Conservation (phyloP, 2,113 vertebrate species). For the Coreoperca whiteheadi region DNA sequence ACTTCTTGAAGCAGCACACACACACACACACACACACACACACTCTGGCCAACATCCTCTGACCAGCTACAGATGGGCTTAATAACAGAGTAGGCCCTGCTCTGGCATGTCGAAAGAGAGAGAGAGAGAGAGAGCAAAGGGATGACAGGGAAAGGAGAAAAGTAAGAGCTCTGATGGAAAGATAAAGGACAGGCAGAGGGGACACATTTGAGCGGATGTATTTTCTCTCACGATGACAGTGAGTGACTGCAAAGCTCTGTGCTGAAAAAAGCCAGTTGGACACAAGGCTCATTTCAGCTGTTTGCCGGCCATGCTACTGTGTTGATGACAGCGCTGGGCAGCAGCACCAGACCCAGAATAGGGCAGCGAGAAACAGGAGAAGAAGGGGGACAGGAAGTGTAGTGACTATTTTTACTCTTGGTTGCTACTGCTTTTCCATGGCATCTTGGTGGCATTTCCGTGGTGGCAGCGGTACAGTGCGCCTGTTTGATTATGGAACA, state of each 20-base stretch:
- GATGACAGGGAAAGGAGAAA: conserved; percentile 8
- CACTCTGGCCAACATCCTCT: conserved; percentile 1
- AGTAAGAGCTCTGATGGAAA: conserved; percentile 4
- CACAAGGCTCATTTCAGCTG: conserved; percentile 40
- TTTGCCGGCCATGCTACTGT: conserved; percentile 28
- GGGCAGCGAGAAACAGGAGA: conserved; percentile 47
- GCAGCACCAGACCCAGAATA: conserved; percentile 48
- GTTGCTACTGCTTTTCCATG: conserved; percentile 64
- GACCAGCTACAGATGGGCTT: conserved; percentile 52
- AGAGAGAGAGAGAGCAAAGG: conserved; percentile 32
- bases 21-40: conserved; percentile 9
- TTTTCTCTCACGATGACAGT: conserved; percentile 15
- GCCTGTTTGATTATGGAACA: conserved; percentile 49
- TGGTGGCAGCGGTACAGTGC: conserved; percentile 38
- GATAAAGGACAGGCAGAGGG: conserved; percentile 2
- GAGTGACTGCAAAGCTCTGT: background rate
- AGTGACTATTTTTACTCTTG: conserved; percentile 77
- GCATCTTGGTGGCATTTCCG: conserved; percentile 52
- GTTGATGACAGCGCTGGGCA: conserved; percentile 28
- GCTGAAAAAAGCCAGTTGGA: background rate
- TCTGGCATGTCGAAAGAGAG: conserved; percentile 44
- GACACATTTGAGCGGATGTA: background rate
- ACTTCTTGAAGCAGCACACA: background rate
- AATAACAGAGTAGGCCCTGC: conserved; percentile 64
- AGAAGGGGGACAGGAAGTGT: conserved; percentile 69